Conservation (phyloP, 2,888 invertebrate species). For the Sesia bembeciformis region DNA sequence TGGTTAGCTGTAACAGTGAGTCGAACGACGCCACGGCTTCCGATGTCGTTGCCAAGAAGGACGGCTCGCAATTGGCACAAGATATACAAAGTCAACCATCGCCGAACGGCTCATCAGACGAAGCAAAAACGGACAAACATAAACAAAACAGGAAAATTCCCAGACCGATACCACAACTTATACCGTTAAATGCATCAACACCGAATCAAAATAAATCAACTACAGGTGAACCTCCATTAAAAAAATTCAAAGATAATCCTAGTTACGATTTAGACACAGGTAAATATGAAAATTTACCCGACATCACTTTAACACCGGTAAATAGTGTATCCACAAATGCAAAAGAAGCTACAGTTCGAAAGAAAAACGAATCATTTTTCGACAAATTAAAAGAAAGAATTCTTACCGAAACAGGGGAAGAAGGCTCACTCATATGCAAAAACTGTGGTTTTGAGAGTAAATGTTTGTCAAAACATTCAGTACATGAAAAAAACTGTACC, state of each 20-base stretch:
- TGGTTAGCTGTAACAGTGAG: constrained; percentile 55
- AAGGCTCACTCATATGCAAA: constrained; percentile 79
- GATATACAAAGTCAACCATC: constrained; percentile 29
- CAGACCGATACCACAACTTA: constrained; percentile 83
- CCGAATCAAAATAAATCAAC: constrained; percentile 52
- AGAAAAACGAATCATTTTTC: constrained; percentile 86
- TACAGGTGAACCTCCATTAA: constrained; percentile 53
- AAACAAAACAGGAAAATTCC: constrained; percentile 49
- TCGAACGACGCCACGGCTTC: constrained; percentile 46
- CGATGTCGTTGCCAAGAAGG: constrained; percentile 29
- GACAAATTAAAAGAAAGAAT: constrained; percentile 86
- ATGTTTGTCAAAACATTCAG: constrained; percentile 85
- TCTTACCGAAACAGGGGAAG: constrained; percentile 76
- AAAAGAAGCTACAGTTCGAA: constrained; percentile 49
- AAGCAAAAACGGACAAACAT: constrained; percentile 28
- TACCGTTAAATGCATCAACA: constrained; percentile 76
- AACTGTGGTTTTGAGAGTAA: constrained; percentile 85
- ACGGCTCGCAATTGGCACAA: constrained; percentile 27
- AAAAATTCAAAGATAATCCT: constrained; percentile 43
- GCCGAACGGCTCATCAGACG: constrained; percentile 31
- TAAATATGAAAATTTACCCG: constrained; percentile 27
- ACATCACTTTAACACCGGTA: constrained; percentile 41
- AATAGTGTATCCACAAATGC: constrained; percentile 17
- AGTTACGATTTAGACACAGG: constrained; percentile 9
- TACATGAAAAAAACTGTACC: constrained; percentile 82